Conservation (phyloP, 2,888 invertebrate genomes). For the Lasioglossum malachurum region DNA sequence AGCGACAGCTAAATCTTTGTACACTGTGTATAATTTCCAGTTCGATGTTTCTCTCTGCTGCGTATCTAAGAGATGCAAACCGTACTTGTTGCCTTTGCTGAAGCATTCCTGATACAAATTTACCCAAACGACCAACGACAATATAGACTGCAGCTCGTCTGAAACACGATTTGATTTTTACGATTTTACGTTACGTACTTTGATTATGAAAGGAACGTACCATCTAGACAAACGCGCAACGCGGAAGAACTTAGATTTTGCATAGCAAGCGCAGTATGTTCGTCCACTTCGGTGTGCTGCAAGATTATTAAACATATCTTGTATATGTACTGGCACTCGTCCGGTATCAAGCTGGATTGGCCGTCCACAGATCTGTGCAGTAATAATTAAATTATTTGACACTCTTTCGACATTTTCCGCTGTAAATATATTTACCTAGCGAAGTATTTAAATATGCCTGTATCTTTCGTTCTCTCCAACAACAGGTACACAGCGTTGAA, state of each 20-base stretch:
- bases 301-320: constrained; percentile 59
- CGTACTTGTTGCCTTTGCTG: constrained; percentile 23
- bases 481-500: constrained; percentile 67
- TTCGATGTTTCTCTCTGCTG: constrained; percentile 30
- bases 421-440: constrained; percentile 61
- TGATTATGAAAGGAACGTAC: constrained; percentile 47
- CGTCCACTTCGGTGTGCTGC: constrained; percentile 41
- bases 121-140: constrained; percentile 58
- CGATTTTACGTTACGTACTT: neutral
- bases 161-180: constrained; percentile 30
- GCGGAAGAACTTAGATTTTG: constrained; percentile 55
- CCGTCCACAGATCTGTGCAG: constrained; percentile 34
- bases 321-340: constrained; percentile 57
- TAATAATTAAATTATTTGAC: constrained; percentile 10
- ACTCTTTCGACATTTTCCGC: neutral
- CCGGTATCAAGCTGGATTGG: constrained; percentile 33
- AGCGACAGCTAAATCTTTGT: constrained; percentile 74
- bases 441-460: constrained; percentile 65
- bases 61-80: constrained; percentile 3
- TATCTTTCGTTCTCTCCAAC: constrained; percentile 58
- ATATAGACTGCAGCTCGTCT: constrained; percentile 62
- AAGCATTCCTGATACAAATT: constrained; percentile 51
- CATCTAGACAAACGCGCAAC: constrained; percentile 62
- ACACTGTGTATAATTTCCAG: constrained; percentile 74
- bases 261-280: constrained; percentile 41